These are phyloP conservation scores for Lasiommata megera DNA, from an alignment of 2,888 invertebrate genomes.

Conservation along the genomic window DNA sequence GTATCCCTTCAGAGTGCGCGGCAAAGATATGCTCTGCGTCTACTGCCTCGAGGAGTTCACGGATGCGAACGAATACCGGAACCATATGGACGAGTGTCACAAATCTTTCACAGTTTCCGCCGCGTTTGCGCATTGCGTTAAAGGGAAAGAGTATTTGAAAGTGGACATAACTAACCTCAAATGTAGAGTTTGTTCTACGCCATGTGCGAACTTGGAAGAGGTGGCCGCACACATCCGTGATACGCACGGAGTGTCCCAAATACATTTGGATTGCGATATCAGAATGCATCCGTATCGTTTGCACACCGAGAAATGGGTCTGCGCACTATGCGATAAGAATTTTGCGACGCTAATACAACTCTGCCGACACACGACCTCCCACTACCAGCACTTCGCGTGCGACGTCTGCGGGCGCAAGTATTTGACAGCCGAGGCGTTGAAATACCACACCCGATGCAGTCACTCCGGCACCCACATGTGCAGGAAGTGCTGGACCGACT, in stretches of 20 bases:
- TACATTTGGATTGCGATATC: slow-evolving; percentile 52
- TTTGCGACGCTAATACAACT: slow-evolving; percentile 55
- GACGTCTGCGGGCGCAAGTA: slow-evolving; percentile 67
- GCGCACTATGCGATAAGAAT: slow-evolving; percentile 54
- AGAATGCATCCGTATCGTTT: slow-evolving; percentile 62
- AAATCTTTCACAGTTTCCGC: slow-evolving; percentile 51
- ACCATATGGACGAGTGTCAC: slow-evolving; percentile 55
- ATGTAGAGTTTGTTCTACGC: slow-evolving; percentile 52
- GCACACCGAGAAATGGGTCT: slow-evolving; percentile 53
- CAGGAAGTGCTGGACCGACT: slow-evolving; percentile 63
- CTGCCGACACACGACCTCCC: slow-evolving; percentile 60
- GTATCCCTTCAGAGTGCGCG: slow-evolving; percentile 65
- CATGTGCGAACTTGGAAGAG: slow-evolving; percentile 47
- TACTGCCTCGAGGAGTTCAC: slow-evolving; percentile 64
- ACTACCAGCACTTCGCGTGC: slow-evolving; percentile 61
- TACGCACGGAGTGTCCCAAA: slow-evolving; percentile 43
- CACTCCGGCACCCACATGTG: slow-evolving; percentile 57
- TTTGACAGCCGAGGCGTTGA: slow-evolving; percentile 55
- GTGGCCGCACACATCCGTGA: slow-evolving; percentile 53
- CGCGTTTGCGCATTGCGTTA: slow-evolving; percentile 59
- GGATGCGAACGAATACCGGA: slow-evolving; percentile 55
- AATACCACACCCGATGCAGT: slow-evolving; percentile 56
- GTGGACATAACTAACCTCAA: slow-evolving; percentile 58
- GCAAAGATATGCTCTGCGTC: slow-evolving; percentile 59
- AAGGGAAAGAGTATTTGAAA: slow-evolving; percentile 57